These are phyloP conservation scores for Emys orbicularis DNA, from an alignment of 2,797 vertebrate genomes.

Conservation along the genomic window DNA sequence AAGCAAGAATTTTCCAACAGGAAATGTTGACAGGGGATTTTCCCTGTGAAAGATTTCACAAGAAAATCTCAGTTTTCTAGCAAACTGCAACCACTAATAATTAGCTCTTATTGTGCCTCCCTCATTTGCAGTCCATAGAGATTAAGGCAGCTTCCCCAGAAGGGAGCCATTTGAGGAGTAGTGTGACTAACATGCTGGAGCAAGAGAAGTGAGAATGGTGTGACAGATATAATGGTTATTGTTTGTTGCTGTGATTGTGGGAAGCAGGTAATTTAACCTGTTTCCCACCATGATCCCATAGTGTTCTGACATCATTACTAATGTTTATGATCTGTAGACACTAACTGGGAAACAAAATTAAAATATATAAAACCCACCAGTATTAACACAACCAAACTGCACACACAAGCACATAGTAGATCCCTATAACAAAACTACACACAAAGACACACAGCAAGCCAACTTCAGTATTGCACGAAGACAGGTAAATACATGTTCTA, in stretches of 20 bases:
- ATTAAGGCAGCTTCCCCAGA: background rate
- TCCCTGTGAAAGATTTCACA: background rate
- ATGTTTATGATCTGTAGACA: background rate
- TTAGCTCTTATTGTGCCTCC: background rate
- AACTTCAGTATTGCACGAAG: background rate
- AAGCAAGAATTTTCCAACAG: background rate
- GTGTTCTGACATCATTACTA: background rate
- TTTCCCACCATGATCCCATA: background rate
- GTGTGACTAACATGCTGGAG: background rate
- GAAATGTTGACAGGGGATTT: background rate
- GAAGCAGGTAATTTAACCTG: background rate
- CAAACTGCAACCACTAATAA: background rate
- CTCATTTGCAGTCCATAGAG: background rate
- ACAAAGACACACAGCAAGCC: background rate
- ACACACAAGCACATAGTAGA: background rate
- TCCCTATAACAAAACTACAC: background rate
- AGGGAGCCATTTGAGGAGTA: background rate
- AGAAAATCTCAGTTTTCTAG: background rate
- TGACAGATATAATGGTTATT: background rate
- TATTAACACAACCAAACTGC: background rate
- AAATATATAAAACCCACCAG: background rate
- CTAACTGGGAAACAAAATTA: background rate
- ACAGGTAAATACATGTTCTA: background rate
- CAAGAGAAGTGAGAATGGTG: background rate
- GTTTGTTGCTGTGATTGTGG: background rate